Evolutionary conservation across 2,797 vertebrate species (phyloP).

Genomic region (Petrocephalus sullivani): DNA sequence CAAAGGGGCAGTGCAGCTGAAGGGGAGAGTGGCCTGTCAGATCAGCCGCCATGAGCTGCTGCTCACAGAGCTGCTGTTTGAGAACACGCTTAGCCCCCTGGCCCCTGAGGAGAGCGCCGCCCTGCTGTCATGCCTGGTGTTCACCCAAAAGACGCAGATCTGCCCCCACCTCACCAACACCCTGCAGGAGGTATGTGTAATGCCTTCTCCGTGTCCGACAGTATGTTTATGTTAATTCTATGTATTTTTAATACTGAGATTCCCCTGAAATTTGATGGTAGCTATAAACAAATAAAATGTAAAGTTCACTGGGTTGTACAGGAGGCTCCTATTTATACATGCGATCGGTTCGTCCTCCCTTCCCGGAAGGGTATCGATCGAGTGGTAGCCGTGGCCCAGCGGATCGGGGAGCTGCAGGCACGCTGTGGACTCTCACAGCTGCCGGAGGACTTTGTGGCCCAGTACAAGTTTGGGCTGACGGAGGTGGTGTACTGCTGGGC

Average conservation of each 20-base stretch:
- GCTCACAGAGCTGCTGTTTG: slow-evolving; percentile 84
- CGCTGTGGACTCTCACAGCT: slow-evolving; percentile 77
- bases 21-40: slow-evolving; percentile 83
- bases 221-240: background rate
- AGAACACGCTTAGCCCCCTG: slow-evolving; percentile 76
- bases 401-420: slow-evolving; percentile 77
- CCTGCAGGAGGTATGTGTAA: slow-evolving; percentile 69
- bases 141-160: slow-evolving; percentile 74
- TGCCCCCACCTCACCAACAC: slow-evolving; percentile 74
- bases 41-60: slow-evolving; percentile 86
- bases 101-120: slow-evolving; percentile 84
- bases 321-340: background rate
- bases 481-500: slow-evolving; percentile 94
- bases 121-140: slow-evolving; percentile 81
- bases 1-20: slow-evolving; percentile 77
- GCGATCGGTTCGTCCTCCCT: background rate
- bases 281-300: background rate
- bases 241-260: background rate
- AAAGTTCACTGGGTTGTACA: background rate
- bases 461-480: slow-evolving; percentile 84
- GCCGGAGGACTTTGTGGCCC: slow-evolving; percentile 77
- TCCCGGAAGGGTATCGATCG: slow-evolving; percentile 67
- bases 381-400: slow-evolving; percentile 69
- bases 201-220: background rate
- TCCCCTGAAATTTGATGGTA: background rate